These are phyloP conservation scores for Pelobates fuscus DNA, from an alignment of 2,113 vertebrate species.

Conservation along the genomic window DNA sequence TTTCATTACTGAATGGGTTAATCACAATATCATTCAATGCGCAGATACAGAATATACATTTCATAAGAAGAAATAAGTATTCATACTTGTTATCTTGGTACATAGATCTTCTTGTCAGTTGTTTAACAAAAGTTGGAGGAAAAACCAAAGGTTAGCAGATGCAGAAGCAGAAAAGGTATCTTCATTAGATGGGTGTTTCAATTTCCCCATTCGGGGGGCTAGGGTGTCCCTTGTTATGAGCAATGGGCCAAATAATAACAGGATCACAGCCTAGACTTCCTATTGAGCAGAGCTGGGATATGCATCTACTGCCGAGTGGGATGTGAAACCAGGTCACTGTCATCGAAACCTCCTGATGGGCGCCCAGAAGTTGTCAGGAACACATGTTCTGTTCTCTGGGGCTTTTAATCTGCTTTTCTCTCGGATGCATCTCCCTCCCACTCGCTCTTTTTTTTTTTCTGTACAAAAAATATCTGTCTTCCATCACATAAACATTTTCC, in stretches of 20 bases:
- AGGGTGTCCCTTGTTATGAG: not conserved
- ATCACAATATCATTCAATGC: too few relatives aligned
- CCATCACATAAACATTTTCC: constrained; percentile 34
- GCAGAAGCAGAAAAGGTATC: too few relatives aligned
- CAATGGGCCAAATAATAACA: not conserved
- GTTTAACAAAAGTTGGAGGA: too few relatives aligned
- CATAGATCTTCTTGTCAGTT: too few relatives aligned
- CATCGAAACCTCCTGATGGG: constrained; percentile 57
- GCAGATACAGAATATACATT: too few relatives aligned
- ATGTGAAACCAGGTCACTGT: constrained; percentile 58
- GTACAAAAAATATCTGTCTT: constrained; percentile 1
- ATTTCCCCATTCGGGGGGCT: not conserved
- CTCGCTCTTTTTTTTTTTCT: constrained; percentile 35
- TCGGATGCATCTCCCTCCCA: constrained; percentile 53
- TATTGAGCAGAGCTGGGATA: constrained; percentile 54
- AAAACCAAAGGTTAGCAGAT: too few relatives aligned
- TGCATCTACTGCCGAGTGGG: constrained; percentile 34
- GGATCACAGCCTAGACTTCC: not conserved
- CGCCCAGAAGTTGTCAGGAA: constrained; percentile 73
- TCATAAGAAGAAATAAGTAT: too few relatives aligned
- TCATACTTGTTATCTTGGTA: too few relatives aligned
- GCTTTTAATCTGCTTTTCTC: constrained; percentile 50
- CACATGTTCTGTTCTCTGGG: constrained; percentile 65
- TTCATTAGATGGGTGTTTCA: not conserved
- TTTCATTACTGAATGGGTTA: too few relatives aligned